These are phyloP conservation scores for Eledona agricola DNA, from an alignment of 2,888 invertebrate genomes.

Conservation along the genomic window DNA sequence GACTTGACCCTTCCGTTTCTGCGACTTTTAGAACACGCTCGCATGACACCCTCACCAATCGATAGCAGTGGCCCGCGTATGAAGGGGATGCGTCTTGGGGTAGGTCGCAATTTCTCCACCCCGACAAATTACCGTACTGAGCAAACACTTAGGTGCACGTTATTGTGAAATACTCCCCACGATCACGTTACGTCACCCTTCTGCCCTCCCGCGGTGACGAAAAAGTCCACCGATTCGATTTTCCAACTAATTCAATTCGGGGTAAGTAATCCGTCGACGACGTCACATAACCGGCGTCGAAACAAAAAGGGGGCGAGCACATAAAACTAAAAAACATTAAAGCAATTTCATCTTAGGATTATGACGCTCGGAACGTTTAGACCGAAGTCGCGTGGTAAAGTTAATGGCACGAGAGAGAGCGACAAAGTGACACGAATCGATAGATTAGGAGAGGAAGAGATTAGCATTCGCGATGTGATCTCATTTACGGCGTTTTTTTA, in stretches of 20 bases:
- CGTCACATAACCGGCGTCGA: slow-evolving; percentile 21
- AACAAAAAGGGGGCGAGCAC: slow-evolving; percentile 16
- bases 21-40: too few species aligned
- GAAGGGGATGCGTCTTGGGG: slow-evolving; percentile 29
- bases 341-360: slow-evolving; percentile 25
- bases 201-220: background rate
- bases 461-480: too few species aligned
- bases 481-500: too few species aligned
- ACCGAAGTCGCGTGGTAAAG: background rate
- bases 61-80: slow-evolving; percentile 15
- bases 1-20: too few species aligned
- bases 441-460: too few species aligned
- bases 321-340: slow-evolving; percentile 28
- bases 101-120: slow-evolving; percentile 35
- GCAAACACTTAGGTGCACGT: slow-evolving; percentile 50
- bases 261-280: slow-evolving; percentile 19
- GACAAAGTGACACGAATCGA: background rate
- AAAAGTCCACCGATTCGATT: slow-evolving; percentile 7
- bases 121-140: slow-evolving; percentile 50
- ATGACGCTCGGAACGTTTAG: slow-evolving; percentile 18
- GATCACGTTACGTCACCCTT: slow-evolving; percentile 44
- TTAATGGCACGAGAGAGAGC: slow-evolving; percentile 3
- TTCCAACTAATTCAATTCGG: slow-evolving; percentile 18
- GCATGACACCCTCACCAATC: slow-evolving; percentile 19
- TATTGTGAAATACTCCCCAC: slow-evolving; percentile 50